Percentiles rank a stretch among this genome's conserved stretches.
Conservation (phyloP, 1,140 invertebrate genomes). For the Odontomachus brunneus region DNA sequence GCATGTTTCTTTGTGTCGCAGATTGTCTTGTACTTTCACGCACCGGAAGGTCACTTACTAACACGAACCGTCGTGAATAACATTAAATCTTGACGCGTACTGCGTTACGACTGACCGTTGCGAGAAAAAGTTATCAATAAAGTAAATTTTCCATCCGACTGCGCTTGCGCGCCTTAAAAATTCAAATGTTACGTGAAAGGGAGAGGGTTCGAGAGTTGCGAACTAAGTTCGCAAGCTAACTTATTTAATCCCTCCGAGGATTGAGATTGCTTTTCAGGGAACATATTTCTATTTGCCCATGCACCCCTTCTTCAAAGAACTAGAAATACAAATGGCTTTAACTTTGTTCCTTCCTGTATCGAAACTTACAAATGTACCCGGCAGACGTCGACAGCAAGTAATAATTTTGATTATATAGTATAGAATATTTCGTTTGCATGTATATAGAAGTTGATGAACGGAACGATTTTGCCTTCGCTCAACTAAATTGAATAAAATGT, state of each 20-base stretch:
- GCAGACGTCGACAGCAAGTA: constrained; percentile 1
- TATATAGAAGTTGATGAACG: background rate
- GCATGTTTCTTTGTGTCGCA: background rate
- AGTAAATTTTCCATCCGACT: too few species aligned
- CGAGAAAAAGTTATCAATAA: too few species aligned
- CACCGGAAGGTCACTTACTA: background rate
- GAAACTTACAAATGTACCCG: background rate
- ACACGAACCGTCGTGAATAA: background rate
- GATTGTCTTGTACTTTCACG: background rate
- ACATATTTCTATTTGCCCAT: background rate
- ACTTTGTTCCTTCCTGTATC: constrained; percentile 29
- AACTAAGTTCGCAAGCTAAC: background rate
- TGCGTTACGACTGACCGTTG: too few species aligned
- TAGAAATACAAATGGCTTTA: background rate
- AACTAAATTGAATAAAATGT: too few species aligned
- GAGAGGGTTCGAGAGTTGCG: background rate
- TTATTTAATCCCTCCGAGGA: background rate
- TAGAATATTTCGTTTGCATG: background rate
- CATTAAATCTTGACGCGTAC: background rate
- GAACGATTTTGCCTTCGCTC: background rate
- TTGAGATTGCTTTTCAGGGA: constrained; percentile 16
- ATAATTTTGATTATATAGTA: background rate
- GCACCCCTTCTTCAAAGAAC: constrained; percentile 10
- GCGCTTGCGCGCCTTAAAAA: too few species aligned
- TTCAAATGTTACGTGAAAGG: background rate